phyloP scores from a whole-genome alignment of 1,140 invertebrate species.

The Tachypleus tridentatus region DNA sequence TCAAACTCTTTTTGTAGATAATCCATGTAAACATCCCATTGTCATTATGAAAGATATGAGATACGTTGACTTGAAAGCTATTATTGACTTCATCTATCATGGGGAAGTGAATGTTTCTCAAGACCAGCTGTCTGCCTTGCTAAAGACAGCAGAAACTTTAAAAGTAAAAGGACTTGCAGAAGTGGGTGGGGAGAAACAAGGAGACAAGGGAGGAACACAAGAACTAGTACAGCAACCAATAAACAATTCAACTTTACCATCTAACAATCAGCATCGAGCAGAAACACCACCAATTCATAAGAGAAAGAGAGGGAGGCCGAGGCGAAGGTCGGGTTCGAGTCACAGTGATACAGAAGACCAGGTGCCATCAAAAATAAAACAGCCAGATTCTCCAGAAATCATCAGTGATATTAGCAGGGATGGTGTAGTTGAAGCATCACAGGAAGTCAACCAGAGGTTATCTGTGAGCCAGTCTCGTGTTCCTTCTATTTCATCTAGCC shows the following conservation, averaged over 20 bases:
- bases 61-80: conserved; percentile 66
- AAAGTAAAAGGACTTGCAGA: conserved; percentile 76
- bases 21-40: conserved; percentile 66
- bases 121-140: conserved; percentile 59
- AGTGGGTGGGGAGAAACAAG: conserved; percentile 37
- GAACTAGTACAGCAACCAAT: conserved; percentile 3
- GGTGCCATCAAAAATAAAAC: conserved; percentile 18
- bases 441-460: neutral
- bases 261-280: conserved; percentile 6
- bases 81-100: conserved; percentile 84
- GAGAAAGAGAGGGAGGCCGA: conserved; percentile 12
- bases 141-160: conserved; percentile 67
- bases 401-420: conserved; percentile 16
- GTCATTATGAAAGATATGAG: conserved; percentile 72
- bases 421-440: conserved; percentile 8
- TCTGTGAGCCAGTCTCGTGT: conserved; percentile 14
- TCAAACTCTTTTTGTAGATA: conserved; percentile 59
- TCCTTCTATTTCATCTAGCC: conserved; percentile 11
- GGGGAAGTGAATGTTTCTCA: conserved; percentile 81
- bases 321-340: conserved; percentile 16
- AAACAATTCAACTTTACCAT: neutral
- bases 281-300: conserved; percentile 13
- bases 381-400: conserved; percentile 15
- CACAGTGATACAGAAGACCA: conserved; percentile 15
- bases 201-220: neutral